Evolutionary conservation across 2,113 vertebrate genomes (phyloP), one percentile per base, ranked within the genome.

Genomic region (Polypterus bichir): DNA sequence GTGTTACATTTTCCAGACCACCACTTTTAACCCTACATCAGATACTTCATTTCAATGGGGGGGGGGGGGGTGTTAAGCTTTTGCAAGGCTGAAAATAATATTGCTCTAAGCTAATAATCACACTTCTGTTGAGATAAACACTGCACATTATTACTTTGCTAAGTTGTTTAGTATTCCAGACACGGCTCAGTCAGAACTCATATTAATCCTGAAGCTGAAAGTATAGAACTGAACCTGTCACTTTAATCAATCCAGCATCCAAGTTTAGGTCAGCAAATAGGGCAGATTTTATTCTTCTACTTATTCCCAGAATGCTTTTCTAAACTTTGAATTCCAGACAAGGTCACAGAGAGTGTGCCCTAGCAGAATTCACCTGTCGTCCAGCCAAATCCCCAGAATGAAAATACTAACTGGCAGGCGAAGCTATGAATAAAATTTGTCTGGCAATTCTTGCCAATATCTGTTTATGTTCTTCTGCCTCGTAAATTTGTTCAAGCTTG

Each of bases 81-180:
- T 27, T 54, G 47, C 44, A 59, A 27, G 64, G 47, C 49, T 7
- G 52, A 27, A 45, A 6, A 58, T 45, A 7, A 44, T 58, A 58
- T 45, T 58, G 44, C 5, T 4, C 56, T 58, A 4, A 45, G n/a
- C 5, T 45, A 58, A 58, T 58, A 58, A 58, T 45, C 44, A 3
- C 6, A 44, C n/a, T 44, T 7, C 44, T 54, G 27, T 64, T 59
- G 49, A 76, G 70, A 79, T 81, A 76, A 74, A 69, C 71, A 44
- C 56, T 45, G 56, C 3, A 52, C 4, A 58, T 58, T 44, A 58
- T 8, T 44, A 45, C 46, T 7, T 45, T 58, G 27, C 45, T 46
- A 44, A 27, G 44, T 10, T 4, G 6, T 46, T 53, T 47, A 47
- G 52, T 47, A 55, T 6, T n/a, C 46, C 10, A 10, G 59, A 55